These are phyloP conservation scores for Microplitis mediator DNA, from an alignment of 1,140 invertebrate species.

Conservation along the genomic window DNA sequence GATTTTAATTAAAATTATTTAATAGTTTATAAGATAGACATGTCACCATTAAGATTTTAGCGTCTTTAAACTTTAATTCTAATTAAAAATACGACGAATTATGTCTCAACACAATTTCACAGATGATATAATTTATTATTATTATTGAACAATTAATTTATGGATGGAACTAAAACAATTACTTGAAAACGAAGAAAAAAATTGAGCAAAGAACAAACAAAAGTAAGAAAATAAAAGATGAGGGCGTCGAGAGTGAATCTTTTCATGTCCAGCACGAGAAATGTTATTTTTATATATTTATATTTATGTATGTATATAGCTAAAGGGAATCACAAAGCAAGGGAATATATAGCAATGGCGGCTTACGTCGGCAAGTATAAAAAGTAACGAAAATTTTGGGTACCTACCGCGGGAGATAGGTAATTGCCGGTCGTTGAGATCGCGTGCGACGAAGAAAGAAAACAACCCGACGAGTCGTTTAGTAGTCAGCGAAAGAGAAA, in stretches of 20 bases:
- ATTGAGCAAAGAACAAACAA: background rate
- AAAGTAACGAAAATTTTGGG: constrained; percentile 35
- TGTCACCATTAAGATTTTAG: too few relatives aligned
- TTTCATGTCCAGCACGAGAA: background rate
- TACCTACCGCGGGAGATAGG: constrained; percentile 39
- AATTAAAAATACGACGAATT: too few relatives aligned
- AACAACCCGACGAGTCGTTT: background rate
- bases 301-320: background rate
- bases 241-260: background rate
- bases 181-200: background rate
- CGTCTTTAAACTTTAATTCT: too few relatives aligned
- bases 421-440: constrained; percentile 46
- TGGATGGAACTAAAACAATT: too few relatives aligned
- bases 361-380: constrained; percentile 21
- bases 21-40: too few relatives aligned
- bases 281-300: background rate
- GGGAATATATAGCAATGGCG: background rate
- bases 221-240: background rate
- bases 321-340: background rate
- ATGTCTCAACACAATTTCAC: too few relatives aligned
- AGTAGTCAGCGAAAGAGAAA: background rate
- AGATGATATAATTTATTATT: too few relatives aligned
- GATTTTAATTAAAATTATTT: too few relatives aligned
- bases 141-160: too few relatives aligned
- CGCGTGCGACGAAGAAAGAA: constrained; percentile 37